Base-by-base conservation (phyloP, 1,140 invertebrate species). In the Choristoneura fumiferana region DNA sequence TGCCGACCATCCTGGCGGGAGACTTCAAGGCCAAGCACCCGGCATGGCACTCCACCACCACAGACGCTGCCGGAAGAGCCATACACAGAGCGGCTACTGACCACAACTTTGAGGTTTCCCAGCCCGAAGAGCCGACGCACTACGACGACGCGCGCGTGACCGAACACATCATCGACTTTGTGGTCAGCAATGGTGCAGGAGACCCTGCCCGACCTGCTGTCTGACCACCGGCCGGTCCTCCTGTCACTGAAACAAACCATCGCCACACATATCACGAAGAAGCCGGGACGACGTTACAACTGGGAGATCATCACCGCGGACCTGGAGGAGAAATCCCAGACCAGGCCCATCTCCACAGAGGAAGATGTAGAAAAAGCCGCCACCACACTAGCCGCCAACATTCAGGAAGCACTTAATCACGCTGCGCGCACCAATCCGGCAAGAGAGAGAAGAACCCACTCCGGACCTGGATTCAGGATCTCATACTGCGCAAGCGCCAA, bases 401-500 rank as follows among this genome's bases (percentile, higher is more conserved):
- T 57, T n/a, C 37, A 39, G 54, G 0, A 1, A 1, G 55, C 55
- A 1, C 36, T 39, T 0, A 6, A 57, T 2, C n/a, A 8, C 8
- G 17, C 37, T 0, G 8, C 55, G 1, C 36, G 8, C 10, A 39
- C 29, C 9, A 12, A 29, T 6, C 13, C 36, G 0, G 37, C 12
- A 4, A n/a, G 17, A 4, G 17, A 43, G 17, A 35, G 55, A 6
- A 10, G n/a, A 14, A 17, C 2, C 33, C 36, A 6, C 54, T 57
- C 4, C 54, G 36, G 0, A 12, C 36, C 0, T 1, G 3, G 8
- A 37, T 56, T 17, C 15, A 13, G 54, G 10, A 18, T 0, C 12
- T 36, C 8, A n/a, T 56, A 2, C 0, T 1, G 0, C 17, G n/a
- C 0, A 57, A 57, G 71, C 54, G 60, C 37, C 14, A 70, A 65